Conservation (phyloP, 2,113 vertebrate species). For the Naja naja region DNA sequence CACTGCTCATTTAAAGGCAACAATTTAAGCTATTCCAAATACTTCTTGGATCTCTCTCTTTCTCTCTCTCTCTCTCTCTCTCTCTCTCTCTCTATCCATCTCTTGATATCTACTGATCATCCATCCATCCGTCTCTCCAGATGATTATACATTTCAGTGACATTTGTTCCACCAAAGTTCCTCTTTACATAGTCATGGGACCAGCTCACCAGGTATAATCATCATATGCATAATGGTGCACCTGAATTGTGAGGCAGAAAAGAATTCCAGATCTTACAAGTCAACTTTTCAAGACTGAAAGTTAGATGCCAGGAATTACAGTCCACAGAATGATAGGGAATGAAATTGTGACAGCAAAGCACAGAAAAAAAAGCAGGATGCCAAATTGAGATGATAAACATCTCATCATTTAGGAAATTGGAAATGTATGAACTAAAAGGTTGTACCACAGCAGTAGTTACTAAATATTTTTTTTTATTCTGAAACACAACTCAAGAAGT, state of each 20-base stretch:
- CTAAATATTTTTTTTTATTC: not conserved
- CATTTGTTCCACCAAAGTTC: not conserved
- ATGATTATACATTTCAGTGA: not conserved
- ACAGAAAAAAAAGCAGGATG: not conserved
- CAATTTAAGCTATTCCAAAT: fast-evolving
- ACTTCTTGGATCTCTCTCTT: not conserved
- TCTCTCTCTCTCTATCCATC: too few species aligned
- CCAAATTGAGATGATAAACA: too few species aligned
- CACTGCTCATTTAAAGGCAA: not conserved
- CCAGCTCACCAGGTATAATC: not conserved
- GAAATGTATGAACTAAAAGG: not conserved
- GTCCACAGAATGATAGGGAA: not conserved
- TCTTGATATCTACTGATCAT: too few species aligned
- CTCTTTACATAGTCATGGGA: not conserved
- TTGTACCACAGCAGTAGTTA: not conserved
- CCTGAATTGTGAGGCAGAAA: not conserved
- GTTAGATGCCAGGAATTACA: not conserved
- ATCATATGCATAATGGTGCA: not conserved
- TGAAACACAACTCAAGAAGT: not conserved
- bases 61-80: too few species aligned
- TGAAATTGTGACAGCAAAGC: not conserved
- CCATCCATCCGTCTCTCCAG: too few species aligned
- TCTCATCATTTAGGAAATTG: not conserved
- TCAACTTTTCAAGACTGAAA: not conserved
- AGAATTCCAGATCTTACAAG: not conserved